Base-by-base conservation (phyloP, 2,888 invertebrate species). In the Helleia helle region DNA sequence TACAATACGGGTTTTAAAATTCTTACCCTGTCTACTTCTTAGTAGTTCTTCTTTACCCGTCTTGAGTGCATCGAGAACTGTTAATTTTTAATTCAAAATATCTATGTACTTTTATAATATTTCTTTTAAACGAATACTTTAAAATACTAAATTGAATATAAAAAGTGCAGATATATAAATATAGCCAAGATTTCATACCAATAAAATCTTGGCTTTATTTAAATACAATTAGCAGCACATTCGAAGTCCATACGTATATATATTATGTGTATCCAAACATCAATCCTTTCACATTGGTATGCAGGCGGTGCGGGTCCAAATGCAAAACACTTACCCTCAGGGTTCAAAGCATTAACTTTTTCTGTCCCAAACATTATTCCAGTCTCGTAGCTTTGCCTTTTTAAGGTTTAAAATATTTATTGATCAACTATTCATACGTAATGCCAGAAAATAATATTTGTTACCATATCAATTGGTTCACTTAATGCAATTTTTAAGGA, bases 291-390 rank as follows among this genome's bases (percentile, higher is more conserved):
- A 62, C 71, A 79, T 81, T 76, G 73, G 77, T 77, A 80, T 81
- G 77, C 79, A 69, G 74, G 69, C 58, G 55, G 62, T 71, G 79
- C 71, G 65, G 59, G 62, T 62, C 68, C 66, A 76, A 77, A 81
- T 80, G 81, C 80, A 80, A 80, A 80, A 81, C 79, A 80, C 80
- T 80, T 79, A 77, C 76, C 76, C 77, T 66, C 67, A 65, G 70
- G 73, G 77, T 79, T 77, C 77, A 77, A 75, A 81, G 76, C 77
- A 68, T 71, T 75, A 51, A 79, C 69, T 76, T 81, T 81, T 81
- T 80, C 75, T 71, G 76, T 76, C 71, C 74, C 75, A 71, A n/a
- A n/a, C 72, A 73, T 79, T 79, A 81, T 81, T 81, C 80, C 71
- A 65, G 77, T 80, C 81, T 74, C 81, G 80, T 81, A 79, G 76